Base-by-base conservation (phyloP, 2,888 invertebrate species). In the Brassicogethes aeneus region DNA sequence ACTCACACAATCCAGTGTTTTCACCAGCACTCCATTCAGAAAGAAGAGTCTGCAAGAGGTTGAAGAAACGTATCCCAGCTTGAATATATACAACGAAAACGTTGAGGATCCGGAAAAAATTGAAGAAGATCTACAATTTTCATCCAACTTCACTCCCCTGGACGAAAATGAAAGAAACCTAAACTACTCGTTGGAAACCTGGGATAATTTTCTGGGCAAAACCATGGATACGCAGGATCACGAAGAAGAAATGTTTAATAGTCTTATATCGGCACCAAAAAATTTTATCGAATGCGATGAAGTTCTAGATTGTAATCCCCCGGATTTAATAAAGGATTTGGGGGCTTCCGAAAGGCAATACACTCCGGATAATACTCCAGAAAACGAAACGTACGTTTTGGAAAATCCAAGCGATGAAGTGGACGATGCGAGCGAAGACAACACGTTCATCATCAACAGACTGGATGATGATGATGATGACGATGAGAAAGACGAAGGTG, bases 201-300 rank as follows among this genome's bases (percentile, higher is more conserved):
- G 69, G 69, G 66, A 69, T 52, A 65, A 64, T 45, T 69, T 69
- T 48, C 47, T 69, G 32, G 66, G 63, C 15, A 60, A 61, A 37
- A 60, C 65, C 16, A 59, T 67, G 29, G 63, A 66, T 44, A 54
- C 57, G 37, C 50, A 59, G 39, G 53, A 55, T 12, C 47, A 48
- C 34, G 53, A 46, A 10, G 50, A 54, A 17, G 56, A 58, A 40
- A 51, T 59, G 16, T 62, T 63, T 32, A 59, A 59, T 39, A 61
- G 60, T 45, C 61, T 63, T 42, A 50, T 54, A 16, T 59, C 59
- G 2, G 64, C 66, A 46, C 64, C 64, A 2, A 59, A 60, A 43
- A 64, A 64, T 51, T 61, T 61, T 43, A 44, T 61, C 3, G 62
- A 62, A 34, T 45, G 52, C 17, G 46, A 50, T 32, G 41, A 45